Base-by-base conservation (phyloP, 2,888 invertebrate species). In the Phanerotoma sp. region DNA sequence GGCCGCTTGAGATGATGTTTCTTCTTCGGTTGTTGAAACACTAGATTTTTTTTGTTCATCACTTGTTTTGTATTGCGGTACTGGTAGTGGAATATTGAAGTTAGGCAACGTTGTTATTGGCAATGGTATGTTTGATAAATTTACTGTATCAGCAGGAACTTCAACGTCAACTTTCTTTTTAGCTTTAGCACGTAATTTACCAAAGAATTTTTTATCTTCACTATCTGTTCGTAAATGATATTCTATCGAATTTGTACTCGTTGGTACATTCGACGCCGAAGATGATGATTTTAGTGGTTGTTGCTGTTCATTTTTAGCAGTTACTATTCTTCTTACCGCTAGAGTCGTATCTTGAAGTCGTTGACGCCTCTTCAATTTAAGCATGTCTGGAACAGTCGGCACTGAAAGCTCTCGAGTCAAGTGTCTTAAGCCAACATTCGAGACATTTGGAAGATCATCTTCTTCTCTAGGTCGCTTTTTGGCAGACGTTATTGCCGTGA, bases 331-430 rank as follows among this genome's bases (percentile, higher is more conserved):
- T 30, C 86, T 78, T 10, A 85, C 86, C 7, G 81, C 79, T 54
- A 81, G 82, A 1, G 86, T 86, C 5, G 83, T 80, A 64, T 81
- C 82, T 64, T 85, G 84, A 47, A 86, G 71, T 41, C 81, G 83
- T 78, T 74, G 82, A 77, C 74, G 82, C 55, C 81, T 79, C 69
- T 84, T 85, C 66, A 86, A 77, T 59, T 82, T 81, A 33, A 87
- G 69, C 54, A 86, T 75, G 64, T 86, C 85, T 3, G 86, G 81
- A 66, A 86, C 83, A 3, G 83, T 82, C 5, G 87, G 87, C 44
- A 86, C 82, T 58, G 82, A 79, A 11, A 86, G 73, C 64, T 83
- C 84, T 65, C 74, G 77, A 51, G 74, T 70, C 50, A 75, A 54
- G 58, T 77, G 77, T 32, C 77, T 70, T 28, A 77, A 51, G 28